Conservation (phyloP, 1,140 invertebrate species). For the Drosophila kohkoa region DNA sequence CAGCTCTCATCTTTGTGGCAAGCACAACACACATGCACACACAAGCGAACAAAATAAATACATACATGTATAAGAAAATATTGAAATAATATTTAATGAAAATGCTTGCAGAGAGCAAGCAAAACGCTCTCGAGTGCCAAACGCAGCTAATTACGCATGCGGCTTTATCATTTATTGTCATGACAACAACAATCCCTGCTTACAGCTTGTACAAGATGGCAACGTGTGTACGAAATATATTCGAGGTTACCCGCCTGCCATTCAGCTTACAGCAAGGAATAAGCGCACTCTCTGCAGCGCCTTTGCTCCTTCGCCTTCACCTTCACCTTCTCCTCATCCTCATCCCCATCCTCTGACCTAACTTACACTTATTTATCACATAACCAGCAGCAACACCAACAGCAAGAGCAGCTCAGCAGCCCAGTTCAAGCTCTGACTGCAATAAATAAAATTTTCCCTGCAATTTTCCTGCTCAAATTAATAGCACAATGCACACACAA, state of each 20-base stretch:
- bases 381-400: conserved; percentile 15
- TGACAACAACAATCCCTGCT: conserved; percentile 24
- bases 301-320: background rate
- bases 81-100: conserved; percentile 25
- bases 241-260: background rate
- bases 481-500: conserved; percentile 24
- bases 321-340: no score
- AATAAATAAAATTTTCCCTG: conserved; percentile 40
- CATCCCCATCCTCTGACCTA: background rate
- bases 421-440: background rate
- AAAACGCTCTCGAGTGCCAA: conserved; percentile 13
- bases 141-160: conserved; percentile 50
- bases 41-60: background rate
- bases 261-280: conserved; percentile 37
- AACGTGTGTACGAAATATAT: background rate
- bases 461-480: conserved; percentile 30
- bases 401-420: conserved; percentile 5
- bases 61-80: conserved; percentile 3
- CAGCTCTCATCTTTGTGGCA: conserved; percentile 30
- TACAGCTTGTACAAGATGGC: background rate
- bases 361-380: conserved; percentile 23
- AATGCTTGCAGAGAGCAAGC: background rate
- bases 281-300: conserved; percentile 1
- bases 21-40: conserved; percentile 12
- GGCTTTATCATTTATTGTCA: conserved; percentile 45